These are phyloP conservation scores for Nyctibius bracteatus DNA, from an alignment of 2,113 vertebrate genomes.

Conservation along the genomic window DNA sequence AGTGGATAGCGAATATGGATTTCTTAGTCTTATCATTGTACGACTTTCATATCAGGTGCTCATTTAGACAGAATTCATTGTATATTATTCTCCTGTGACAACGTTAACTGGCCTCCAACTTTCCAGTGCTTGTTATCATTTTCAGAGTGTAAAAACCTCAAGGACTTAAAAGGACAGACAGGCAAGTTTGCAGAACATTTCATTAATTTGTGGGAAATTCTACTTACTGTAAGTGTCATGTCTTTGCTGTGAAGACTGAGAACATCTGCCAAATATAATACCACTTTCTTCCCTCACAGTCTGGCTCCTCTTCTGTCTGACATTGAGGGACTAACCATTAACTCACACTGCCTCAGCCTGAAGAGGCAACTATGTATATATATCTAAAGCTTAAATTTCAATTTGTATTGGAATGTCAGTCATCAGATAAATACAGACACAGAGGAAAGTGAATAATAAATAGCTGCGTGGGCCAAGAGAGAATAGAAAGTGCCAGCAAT, in stretches of 20 bases:
- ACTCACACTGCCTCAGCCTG: not conserved
- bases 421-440: conserved; percentile 40
- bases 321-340: conserved; percentile 47
- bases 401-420: conserved; percentile 41
- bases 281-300: conserved; percentile 28
- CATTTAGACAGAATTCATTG: conserved; percentile 60
- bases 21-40: conserved; percentile 29
- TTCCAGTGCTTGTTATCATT: conserved; percentile 51
- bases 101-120: conserved; percentile 21
- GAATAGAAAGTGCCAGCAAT: conserved; percentile 5
- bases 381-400: conserved; percentile 47
- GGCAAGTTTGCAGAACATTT: conserved; percentile 56
- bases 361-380: not conserved
- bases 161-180: conserved; percentile 57
- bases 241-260: conserved; percentile 49
- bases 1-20: not conserved
- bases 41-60: conserved; percentile 40
- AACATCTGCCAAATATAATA: conserved; percentile 61
- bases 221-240: conserved; percentile 52
- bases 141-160: conserved; percentile 52
- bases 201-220: conserved; percentile 61
- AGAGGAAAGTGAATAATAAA: conserved; percentile 46
- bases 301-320: conserved; percentile 39
- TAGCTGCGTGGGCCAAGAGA: conserved; percentile 37
- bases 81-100: conserved; percentile 54